phyloP scores from a whole-genome alignment of 2,888 invertebrate species.

The Quadroppia sp. region DNA sequence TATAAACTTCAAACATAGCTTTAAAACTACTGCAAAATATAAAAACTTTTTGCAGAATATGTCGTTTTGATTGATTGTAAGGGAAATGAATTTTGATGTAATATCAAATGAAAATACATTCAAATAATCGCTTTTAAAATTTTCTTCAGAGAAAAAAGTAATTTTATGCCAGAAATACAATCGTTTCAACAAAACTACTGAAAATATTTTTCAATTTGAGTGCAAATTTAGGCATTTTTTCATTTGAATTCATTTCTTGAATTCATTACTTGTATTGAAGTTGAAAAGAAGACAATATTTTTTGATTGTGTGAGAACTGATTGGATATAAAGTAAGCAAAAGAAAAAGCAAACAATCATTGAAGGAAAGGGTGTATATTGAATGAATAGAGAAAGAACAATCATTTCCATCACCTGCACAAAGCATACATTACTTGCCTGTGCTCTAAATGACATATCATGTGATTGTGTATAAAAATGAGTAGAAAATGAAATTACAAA shows the following conservation, averaged over 20 bases:
- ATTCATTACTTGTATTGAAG: no score
- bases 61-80: conserved; percentile 23
- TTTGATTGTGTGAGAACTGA: no score
- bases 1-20: background rate
- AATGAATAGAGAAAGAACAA: no score
- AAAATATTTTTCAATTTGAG: no score
- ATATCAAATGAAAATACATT: conserved; percentile 4
- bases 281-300: no score
- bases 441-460: conserved; percentile 10
- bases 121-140: no score
- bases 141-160: no score
- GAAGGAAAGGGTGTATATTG: no score
- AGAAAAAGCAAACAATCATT: no score
- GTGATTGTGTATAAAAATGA: background rate
- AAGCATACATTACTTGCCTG: background rate
- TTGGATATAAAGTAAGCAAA: no score
- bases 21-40: background rate
- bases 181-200: no score
- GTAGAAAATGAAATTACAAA: background rate
- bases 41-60: background rate
- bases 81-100: background rate
- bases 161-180: no score
- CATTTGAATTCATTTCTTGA: background rate
- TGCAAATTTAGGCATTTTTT: background rate
- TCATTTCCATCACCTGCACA: background rate